Percentiles rank a stretch among this genome's conserved stretches.
These are phyloP conservation scores for Polyommatus iphigenia DNA, from an alignment of 2,888 invertebrate genomes.

Conservation along the genomic window DNA sequence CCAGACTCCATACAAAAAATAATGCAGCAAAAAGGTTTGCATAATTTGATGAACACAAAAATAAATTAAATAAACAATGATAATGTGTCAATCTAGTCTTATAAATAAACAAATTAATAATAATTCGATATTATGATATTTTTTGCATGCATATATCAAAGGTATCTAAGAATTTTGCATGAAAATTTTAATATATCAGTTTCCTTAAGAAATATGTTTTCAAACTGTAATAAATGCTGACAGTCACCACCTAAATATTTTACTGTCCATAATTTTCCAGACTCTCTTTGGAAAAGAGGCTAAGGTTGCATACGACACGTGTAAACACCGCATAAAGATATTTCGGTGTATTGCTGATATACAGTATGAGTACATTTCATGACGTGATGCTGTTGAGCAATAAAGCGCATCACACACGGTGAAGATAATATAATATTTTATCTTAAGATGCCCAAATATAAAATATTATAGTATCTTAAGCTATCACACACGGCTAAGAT, in stretches of 20 bases:
- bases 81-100: not conserved
- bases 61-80: not conserved
- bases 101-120: not conserved
- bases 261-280: not conserved
- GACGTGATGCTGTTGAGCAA: slow-evolving; percentile 5
- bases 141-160: no score
- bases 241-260: not conserved
- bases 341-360: slow-evolving; percentile 16
- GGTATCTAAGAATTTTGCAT: no score
- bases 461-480: no score
- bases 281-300: not conserved
- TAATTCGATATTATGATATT: no score
- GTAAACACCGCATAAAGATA: slow-evolving; percentile 15
- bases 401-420: no score
- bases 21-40: no score
- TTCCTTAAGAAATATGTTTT: not conserved
- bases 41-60: no score
- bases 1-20: no score
- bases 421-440: no score
- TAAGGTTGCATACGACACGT: slow-evolving; percentile 20
- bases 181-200: not conserved
- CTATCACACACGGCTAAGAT: no score
- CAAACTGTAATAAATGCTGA: not conserved
- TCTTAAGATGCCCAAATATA: no score
- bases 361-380: not conserved